Evolutionary conservation across 2,888 invertebrate genomes (phyloP), one percentile per base, ranked within the genome.

Genomic region (Antheraea assamensis): DNA sequence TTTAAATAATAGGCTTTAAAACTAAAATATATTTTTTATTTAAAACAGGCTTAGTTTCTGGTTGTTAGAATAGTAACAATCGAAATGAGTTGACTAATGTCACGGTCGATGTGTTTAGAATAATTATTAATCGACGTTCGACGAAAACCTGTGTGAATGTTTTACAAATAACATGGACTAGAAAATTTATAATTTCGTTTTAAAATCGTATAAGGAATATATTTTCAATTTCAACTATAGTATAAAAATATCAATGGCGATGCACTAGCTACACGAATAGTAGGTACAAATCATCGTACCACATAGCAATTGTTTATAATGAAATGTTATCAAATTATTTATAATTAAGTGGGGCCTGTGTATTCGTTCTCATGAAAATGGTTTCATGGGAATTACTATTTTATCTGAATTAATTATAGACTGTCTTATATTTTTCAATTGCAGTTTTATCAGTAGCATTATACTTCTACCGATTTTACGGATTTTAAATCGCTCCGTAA

Each of bases 51-150:
- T 30, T 30, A 19, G 71, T 71, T 55, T 70, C 55, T 19, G 31
- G n/a, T n/a, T 64, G 17, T 4, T 30, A 64, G 27, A 64, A 17
- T 64, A 64, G 27, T 64, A 64, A 64, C 61, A 42, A 64, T 19
- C 55, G 74, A 76, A 73, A 64, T 52, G n/a, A 73, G 66, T 73
- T 73, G 74, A 74, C 13, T 78, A 81, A 82, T 82, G 80, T 81
- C 82, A 81, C 49, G 81, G 80, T 77, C 81, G 80, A 76, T 77
- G 68, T 66, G 19, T 76, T 78, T 72, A 71, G 75, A 68, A 64
- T 71, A 75, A 77, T 79, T 72, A 42, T 13, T 30, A 76, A 76
- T 78, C 75, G 70, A 66, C 75, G 70, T 47, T 55, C 52, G 31
- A 72, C 68, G 17, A 55, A 72, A 68, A 49, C 31, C 31, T 24